A percentile compares a stretch with the other conserved stretches of the same genome.
These are phyloP conservation scores for Cololabis saira DNA, from an alignment of 2,113 vertebrate species.

Conservation along the genomic window DNA sequence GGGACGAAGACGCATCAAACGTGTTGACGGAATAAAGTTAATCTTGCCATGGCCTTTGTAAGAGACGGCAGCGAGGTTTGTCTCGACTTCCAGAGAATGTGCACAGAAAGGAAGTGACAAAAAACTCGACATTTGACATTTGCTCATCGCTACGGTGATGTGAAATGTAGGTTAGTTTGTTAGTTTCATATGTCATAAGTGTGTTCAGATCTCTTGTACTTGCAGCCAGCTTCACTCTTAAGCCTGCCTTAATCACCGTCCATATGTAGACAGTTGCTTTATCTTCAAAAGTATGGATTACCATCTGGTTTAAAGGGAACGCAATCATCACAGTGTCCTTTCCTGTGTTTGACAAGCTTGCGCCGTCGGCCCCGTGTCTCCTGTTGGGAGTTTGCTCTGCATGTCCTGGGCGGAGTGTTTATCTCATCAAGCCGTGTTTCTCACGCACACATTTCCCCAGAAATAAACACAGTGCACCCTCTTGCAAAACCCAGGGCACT, in stretches of 20 bases:
- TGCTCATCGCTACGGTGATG: neutral
- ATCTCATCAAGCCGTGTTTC: conserved; percentile 35
- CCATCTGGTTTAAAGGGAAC: conserved; percentile 45
- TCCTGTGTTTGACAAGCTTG: conserved; percentile 23
- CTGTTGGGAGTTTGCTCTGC: conserved; percentile 33
- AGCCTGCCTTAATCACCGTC: conserved; percentile 48
- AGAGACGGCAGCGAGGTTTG: conserved; percentile 8
- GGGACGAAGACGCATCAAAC: conserved; percentile 13
- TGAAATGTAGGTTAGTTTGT: conserved; percentile 35
- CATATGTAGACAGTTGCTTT: conserved; percentile 26
- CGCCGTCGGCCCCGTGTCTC: conserved; percentile 10
- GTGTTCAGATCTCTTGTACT: conserved; percentile 4
- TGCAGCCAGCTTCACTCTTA: conserved; percentile 19
- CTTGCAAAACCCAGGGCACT: conserved; percentile 13
- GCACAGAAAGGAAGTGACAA: neutral
- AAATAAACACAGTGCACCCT: conserved; percentile 23
- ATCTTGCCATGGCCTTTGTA: neutral
- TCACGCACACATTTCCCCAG: conserved; percentile 34
- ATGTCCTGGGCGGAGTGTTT: conserved; percentile 26
- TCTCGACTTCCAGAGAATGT: neutral
- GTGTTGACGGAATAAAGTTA: conserved; percentile 7
- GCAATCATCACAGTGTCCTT: neutral
- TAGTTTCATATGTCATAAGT: conserved; percentile 34
- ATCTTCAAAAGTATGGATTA: conserved; percentile 5
- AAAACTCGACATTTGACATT: neutral